phyloP scores from a whole-genome alignment of 2,797 vertebrate genomes.

The Amniataba percoides region DNA sequence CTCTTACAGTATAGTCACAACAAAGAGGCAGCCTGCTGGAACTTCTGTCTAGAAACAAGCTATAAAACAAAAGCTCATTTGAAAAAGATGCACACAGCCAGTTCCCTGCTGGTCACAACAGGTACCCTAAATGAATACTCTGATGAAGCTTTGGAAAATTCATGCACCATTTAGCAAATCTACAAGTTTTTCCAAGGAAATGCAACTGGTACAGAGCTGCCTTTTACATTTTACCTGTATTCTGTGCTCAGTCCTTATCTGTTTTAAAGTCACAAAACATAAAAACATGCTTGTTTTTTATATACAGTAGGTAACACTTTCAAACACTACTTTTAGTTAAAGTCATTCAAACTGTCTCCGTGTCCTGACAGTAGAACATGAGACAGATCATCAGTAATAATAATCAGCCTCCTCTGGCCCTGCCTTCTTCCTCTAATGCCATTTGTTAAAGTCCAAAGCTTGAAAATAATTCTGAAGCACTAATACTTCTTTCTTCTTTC shows the following conservation, averaged over 20 bases:
- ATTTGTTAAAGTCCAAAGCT: too few species aligned
- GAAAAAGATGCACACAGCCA: slow-evolving; percentile 11
- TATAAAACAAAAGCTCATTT: slow-evolving; percentile 13
- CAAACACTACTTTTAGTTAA: too few species aligned
- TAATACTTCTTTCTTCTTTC: too few species aligned
- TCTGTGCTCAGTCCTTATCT: background rate
- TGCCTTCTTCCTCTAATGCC: too few species aligned
- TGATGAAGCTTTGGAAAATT: background rate
- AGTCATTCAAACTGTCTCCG: too few species aligned
- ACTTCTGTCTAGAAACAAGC: background rate
- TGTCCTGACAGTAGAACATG: too few species aligned
- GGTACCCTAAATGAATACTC: background rate
- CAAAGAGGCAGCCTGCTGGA: slow-evolving; percentile 26
- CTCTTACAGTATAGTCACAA: slow-evolving; percentile 22
- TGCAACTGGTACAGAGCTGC: background rate
- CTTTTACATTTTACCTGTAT: background rate
- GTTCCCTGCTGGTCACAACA: slow-evolving; percentile 5
- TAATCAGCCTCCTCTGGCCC: too few species aligned
- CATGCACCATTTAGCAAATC: slow-evolving; percentile 8
- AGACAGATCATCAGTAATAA: too few species aligned
- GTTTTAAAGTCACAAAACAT: background rate
- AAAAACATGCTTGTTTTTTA: background rate
- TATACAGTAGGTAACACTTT: too few species aligned
- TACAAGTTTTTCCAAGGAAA: slow-evolving; percentile 2
- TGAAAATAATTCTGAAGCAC: too few species aligned